These are phyloP conservation scores for Empidonax traillii DNA, from an alignment of 2,113 vertebrate species.

Conservation along the genomic window DNA sequence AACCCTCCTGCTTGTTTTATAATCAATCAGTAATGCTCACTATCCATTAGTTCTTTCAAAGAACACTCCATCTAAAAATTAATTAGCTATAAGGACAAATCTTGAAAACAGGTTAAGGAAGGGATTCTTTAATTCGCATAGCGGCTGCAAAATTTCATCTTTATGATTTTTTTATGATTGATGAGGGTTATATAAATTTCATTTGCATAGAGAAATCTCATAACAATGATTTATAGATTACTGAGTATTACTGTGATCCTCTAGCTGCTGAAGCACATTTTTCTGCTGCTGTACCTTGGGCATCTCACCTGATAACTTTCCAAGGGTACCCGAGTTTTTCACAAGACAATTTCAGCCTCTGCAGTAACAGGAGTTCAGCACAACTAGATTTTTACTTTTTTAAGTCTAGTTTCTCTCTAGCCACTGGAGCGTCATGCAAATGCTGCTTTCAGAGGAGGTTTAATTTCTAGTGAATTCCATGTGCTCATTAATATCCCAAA, in stretches of 20 bases:
- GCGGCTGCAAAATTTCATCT: conserved; percentile 50
- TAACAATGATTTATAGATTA: conserved; percentile 67
- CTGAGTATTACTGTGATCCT: conserved; percentile 32
- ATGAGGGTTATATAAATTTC: conserved; percentile 68
- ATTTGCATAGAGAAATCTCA: conserved; percentile 65
- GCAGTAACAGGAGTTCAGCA: not conserved
- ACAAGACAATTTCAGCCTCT: not conserved
- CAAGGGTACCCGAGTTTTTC: not conserved
- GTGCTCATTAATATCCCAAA: not conserved
- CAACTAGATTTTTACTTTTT: not conserved
- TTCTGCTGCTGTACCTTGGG: conserved; percentile 19
- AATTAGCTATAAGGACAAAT: conserved; percentile 50
- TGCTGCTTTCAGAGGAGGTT: not conserved
- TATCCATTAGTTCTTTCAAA: conserved; percentile 58
- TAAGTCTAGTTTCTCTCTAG: not conserved
- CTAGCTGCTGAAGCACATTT: conserved; percentile 48
- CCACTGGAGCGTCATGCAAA: not conserved
- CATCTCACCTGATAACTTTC: conserved; percentile 35
- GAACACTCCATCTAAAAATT: conserved; percentile 57
- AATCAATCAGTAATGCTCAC: conserved; percentile 53
- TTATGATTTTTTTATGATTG: conserved; percentile 52
- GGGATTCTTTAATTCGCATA: conserved; percentile 34
- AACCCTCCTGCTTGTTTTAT: conserved; percentile 48
- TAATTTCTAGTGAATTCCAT: not conserved
- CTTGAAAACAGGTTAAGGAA: conserved; percentile 50